Conservation (phyloP, 2,797 vertebrate genomes). For the Brachymystax lenok region DNA sequence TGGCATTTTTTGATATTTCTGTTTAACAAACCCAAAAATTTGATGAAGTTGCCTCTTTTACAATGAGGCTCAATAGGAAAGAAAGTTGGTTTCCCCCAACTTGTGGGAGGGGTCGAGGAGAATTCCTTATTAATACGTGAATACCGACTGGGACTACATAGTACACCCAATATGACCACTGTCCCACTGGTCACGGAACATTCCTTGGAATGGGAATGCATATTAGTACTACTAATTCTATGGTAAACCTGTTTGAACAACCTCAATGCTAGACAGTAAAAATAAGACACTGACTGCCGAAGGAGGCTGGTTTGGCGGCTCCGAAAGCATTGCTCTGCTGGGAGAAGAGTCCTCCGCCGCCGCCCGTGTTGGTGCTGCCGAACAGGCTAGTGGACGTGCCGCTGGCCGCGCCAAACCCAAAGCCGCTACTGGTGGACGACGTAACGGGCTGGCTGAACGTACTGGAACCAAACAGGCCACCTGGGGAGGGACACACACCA, state of each 20-base stretch:
- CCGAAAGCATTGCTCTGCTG: slow-evolving; percentile 91
- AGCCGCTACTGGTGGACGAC: slow-evolving; percentile 87
- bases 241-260: background rate
- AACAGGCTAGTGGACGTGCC: slow-evolving; percentile 89
- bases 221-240: background rate
- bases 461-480: slow-evolving; percentile 88
- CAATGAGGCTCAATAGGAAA: too few species aligned
- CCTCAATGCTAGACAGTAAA: background rate
- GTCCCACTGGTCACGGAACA: background rate
- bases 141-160: too few species aligned
- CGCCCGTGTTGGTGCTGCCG: slow-evolving; percentile 83
- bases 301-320: slow-evolving; percentile 87
- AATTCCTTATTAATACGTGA: too few species aligned
- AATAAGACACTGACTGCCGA: slow-evolving; percentile 85
- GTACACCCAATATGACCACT: too few species aligned
- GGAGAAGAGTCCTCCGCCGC: slow-evolving; percentile 89
- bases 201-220: background rate
- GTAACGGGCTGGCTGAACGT: slow-evolving; percentile 92
- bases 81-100: too few species aligned
- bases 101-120: too few species aligned
- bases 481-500: slow-evolving; percentile 56
- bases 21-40: too few species aligned
- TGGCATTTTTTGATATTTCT: too few species aligned
- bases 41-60: too few species aligned
- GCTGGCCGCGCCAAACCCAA: slow-evolving; percentile 87